These are phyloP conservation scores for Ruditapes philippinarum DNA, from an alignment of 1,140 invertebrate species.

Conservation along the genomic window DNA sequence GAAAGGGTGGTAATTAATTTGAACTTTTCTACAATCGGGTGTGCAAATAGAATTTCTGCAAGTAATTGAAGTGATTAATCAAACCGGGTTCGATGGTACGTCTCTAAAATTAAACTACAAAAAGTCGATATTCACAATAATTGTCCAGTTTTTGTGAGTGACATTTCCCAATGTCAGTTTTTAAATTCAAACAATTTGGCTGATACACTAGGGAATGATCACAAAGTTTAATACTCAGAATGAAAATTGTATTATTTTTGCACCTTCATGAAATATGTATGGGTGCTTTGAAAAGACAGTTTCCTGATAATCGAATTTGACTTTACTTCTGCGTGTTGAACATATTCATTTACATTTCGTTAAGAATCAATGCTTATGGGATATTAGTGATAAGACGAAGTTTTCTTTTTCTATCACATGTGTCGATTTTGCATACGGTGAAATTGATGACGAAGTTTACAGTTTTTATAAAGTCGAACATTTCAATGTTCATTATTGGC, in stretches of 20 bases:
- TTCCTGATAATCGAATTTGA: background rate
- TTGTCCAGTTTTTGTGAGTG: background rate
- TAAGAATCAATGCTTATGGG: background rate
- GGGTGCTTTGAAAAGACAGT: background rate
- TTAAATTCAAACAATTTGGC: background rate
- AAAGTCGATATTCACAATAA: background rate
- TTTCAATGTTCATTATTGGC: too few species aligned
- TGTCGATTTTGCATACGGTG: background rate
- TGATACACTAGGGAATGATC: background rate
- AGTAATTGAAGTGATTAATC: slow-evolving; percentile 54
- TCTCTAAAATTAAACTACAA: slow-evolving; percentile 43
- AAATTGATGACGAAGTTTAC: too few species aligned
- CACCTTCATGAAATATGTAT: background rate
- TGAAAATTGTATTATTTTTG: background rate
- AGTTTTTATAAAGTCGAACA: too few species aligned
- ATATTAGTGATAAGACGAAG: background rate
- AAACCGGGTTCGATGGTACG: background rate
- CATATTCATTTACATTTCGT: background rate
- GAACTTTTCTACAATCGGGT: slow-evolving; percentile 54
- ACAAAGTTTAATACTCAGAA: background rate
- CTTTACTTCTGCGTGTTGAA: background rate
- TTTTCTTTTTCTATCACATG: background rate
- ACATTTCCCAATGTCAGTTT: background rate
- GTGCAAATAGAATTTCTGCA: slow-evolving; percentile 58
- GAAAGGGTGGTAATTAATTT: slow-evolving; percentile 63